A percentile compares a stretch with the other conserved stretches of the same genome.
Evolutionary conservation across 2,797 vertebrate species (phyloP).

Genomic region (Syndactyla subalaris): DNA sequence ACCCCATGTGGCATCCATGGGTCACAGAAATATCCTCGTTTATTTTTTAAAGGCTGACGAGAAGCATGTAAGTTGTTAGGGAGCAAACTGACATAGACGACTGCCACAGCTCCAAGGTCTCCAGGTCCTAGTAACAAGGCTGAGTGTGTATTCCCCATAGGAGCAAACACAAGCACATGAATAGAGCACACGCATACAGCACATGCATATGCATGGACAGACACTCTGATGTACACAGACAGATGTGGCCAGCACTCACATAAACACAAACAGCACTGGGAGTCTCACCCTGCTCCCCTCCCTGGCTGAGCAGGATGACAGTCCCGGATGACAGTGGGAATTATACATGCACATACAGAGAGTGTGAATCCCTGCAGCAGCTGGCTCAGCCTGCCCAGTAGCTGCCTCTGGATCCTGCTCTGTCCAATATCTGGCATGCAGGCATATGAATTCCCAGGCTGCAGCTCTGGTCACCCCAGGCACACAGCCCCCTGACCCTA

Average conservation of each 20-base stretch:
- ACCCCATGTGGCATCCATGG: fast-evolving
- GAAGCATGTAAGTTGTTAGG: background rate
- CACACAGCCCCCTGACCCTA: background rate
- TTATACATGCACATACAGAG: fast-evolving
- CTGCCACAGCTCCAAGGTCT: background rate
- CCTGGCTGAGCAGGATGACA: background rate
- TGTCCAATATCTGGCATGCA: background rate
- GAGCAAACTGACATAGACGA: fast-evolving
- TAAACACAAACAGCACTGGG: background rate
- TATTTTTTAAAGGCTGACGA: background rate
- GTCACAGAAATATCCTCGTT: background rate
- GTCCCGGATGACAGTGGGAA: background rate
- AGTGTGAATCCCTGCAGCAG: background rate
- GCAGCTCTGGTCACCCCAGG: background rate
- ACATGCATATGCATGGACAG: fast-evolving
- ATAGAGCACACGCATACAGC: too few relatives aligned
- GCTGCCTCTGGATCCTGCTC: background rate
- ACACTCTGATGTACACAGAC: background rate
- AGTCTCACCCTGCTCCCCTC: background rate
- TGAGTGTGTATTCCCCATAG: background rate
- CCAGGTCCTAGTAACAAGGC: background rate
- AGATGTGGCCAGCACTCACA: fast-evolving
- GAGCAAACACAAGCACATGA: fast-evolving
- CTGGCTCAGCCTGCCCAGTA: fast-evolving
- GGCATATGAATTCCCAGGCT: background rate